Base-by-base conservation (phyloP, 2,113 vertebrate species). In the Pelodiscus sinensis region DNA sequence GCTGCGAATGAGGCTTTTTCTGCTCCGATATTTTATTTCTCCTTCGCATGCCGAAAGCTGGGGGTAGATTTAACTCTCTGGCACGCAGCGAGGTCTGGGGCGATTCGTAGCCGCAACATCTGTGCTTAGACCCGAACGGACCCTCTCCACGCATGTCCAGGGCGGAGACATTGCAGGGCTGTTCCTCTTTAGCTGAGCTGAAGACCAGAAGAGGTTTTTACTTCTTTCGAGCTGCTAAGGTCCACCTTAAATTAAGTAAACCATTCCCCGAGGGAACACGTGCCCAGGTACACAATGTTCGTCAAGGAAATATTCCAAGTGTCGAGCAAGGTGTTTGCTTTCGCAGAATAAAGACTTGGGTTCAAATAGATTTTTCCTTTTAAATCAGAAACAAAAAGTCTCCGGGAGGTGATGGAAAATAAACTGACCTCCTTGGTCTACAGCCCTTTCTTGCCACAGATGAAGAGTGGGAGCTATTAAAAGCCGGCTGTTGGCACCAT, bases 211-310 rank as follows among this genome's bases (percentile, higher is more conserved):
- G 80, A 15, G 78, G 77, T 68, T 84, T 84, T 94, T 94, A 25
- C 89, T 91, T 92, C 93, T 91, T 85, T 80, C 52, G 58, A 79
- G 60, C 90, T 94, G 38, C 82, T 35, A 88, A 96, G 85, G 88
- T 94, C 87, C 94, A 87, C 86, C 92, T 94, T 95, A 90, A 96
- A 85, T 93, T 93, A 90, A 93, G 91, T 93, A 94, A 97, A 95
- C 93, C 90, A 60, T 95, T 95, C 90, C 97, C 96, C 22, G 86
- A 54, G 96, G 95, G 92, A 87, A 84, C 93, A 92, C 90, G 80
- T 93, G 91, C 95, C 92, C 83, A 84, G 94, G 96, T 94, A 97
- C 97, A 96, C 75, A 94, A 91, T 95, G 96, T 97, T 95, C 95
- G 82, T 51, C 84, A 58, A 96, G 85, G 84, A 97, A 96, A 88